Conservation (phyloP, 2,888 invertebrate genomes). For the Oconnorella tubifera region DNA sequence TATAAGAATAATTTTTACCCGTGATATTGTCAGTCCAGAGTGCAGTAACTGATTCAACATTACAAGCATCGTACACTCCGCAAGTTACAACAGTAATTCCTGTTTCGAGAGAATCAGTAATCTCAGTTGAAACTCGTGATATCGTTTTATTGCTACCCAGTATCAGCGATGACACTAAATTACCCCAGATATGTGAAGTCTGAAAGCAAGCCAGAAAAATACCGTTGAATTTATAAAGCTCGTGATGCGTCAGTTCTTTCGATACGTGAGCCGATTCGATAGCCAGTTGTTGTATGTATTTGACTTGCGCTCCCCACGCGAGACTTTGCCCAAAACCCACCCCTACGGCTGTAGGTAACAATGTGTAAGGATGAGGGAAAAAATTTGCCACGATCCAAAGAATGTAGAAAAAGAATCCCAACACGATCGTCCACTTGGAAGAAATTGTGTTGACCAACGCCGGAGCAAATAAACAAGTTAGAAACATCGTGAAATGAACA, state of each 20-base stretch:
- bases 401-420: slow-evolving; percentile 51
- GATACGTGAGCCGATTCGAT: slow-evolving; percentile 49
- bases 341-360: slow-evolving; percentile 50
- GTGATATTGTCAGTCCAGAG: slow-evolving; percentile 1
- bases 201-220: slow-evolving; percentile 55
- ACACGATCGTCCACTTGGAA: slow-evolving; percentile 52
- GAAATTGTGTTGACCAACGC: slow-evolving; percentile 49
- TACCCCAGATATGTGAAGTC: slow-evolving; percentile 56
- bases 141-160: slow-evolving; percentile 24
- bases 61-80: slow-evolving; percentile 22
- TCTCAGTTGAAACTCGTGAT: not conserved
- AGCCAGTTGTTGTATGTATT: slow-evolving; percentile 52
- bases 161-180: slow-evolving; percentile 51
- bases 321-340: slow-evolving; percentile 55
- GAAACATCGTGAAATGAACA: slow-evolving; percentile 50
- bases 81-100: slow-evolving; percentile 3
- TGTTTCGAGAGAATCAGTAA: not conserved
- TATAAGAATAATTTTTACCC: slow-evolving; percentile 4
- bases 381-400: slow-evolving; percentile 55
- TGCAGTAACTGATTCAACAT: not conserved
- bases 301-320: slow-evolving; percentile 48
- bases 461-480: slow-evolving; percentile 51
- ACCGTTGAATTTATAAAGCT: slow-evolving; percentile 53
- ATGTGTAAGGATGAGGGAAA: slow-evolving; percentile 51
- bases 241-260: slow-evolving; percentile 46